Conservation (phyloP, 1,140 invertebrate genomes). For the Drosophila nebulosa region DNA sequence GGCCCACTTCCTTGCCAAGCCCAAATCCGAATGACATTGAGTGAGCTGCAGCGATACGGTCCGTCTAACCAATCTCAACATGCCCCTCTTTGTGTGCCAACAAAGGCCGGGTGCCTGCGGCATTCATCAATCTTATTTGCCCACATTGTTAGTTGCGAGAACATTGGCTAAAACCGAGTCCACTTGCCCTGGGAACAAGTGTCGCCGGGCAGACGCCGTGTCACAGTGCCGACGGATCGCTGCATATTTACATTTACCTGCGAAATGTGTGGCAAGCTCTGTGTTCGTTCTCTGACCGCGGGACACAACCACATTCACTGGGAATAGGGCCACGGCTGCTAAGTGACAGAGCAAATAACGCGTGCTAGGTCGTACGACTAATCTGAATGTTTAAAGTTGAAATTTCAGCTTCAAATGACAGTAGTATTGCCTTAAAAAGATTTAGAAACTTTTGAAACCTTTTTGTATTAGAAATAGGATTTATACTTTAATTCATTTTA, state of each 20-base stretch:
- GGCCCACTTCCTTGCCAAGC: neutral
- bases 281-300: conserved; percentile 27
- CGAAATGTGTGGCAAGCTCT: conserved; percentile 64
- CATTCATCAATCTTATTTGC: conserved; percentile 22
- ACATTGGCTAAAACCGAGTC: neutral
- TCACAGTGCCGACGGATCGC: conserved; percentile 22
- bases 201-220: neutral
- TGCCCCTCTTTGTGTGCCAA: conserved; percentile 31
- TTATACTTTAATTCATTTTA: no score
- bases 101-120: conserved; percentile 40
- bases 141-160: conserved; percentile 9
- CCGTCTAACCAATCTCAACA: conserved; percentile 16
- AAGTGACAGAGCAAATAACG: conserved; percentile 61
- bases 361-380: conserved; percentile 56
- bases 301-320: conserved; percentile 49
- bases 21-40: neutral
- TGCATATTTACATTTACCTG: conserved; percentile 59
- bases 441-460: no score
- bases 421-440: no score
- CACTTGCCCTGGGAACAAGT: neutral
- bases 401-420: conserved; percentile 2
- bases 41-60: neutral
- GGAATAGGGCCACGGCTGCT: conserved; percentile 43
- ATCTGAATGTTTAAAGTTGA: conserved; percentile 34
- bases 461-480: no score